A percentile compares a stretch with the other conserved stretches of the same genome.
Evolutionary conservation across 2,113 vertebrate species (phyloP).

Genomic region (Psammodynastes pulverulentus): DNA sequence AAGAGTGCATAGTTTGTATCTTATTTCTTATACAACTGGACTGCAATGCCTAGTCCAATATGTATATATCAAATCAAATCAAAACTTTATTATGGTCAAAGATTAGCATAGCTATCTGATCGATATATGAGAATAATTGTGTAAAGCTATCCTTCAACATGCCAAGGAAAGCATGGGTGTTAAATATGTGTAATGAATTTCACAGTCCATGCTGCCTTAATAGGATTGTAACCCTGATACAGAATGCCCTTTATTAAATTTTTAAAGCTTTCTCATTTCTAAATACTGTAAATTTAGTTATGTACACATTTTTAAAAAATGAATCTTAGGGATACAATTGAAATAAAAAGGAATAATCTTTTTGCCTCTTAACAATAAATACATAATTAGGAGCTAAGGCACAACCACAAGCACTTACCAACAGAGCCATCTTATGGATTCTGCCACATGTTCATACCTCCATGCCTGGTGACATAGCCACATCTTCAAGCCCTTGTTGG

Average conservation of each 20-base stretch:
- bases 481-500: neutral
- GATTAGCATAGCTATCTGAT: neutral
- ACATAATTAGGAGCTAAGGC: neutral
- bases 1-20: neutral
- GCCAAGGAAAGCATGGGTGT: neutral
- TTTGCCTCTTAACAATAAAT: neutral
- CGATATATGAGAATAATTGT: neutral
- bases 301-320: neutral
- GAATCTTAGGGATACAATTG: neutral
- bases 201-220: neutral
- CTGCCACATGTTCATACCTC: neutral
- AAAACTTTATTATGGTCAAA: too few relatives aligned
- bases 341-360: neutral
- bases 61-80: neutral
- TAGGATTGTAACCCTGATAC: neutral
- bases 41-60: neutral
- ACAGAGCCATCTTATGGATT: neutral
- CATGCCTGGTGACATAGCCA: neutral
- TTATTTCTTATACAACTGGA: neutral
- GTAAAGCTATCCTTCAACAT: neutral
- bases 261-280: neutral
- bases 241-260: neutral
- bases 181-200: neutral
- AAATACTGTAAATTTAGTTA: neutral
- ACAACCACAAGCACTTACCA: neutral